phyloP scores from a whole-genome alignment of 2,113 vertebrate genomes.

The Zapornia atra region DNA sequence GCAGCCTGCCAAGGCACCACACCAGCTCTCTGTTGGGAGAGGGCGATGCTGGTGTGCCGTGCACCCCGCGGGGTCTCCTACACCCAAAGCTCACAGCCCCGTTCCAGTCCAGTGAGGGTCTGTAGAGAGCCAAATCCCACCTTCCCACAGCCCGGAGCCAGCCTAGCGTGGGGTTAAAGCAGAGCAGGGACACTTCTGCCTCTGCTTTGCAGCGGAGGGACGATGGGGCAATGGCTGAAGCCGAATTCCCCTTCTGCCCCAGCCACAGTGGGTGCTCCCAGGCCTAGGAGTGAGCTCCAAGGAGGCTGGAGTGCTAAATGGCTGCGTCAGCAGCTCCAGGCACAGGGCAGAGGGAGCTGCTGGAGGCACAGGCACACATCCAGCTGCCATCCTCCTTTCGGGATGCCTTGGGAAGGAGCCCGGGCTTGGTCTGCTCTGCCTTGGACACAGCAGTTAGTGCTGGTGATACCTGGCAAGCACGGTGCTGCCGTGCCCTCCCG shows the following conservation, averaged over 20 bases:
- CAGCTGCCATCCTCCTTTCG: neutral
- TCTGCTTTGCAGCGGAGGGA: neutral
- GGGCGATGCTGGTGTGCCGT: too few species aligned
- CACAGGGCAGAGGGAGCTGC: too few species aligned
- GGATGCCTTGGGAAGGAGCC: neutral
- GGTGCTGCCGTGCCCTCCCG: neutral
- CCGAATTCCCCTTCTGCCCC: neutral
- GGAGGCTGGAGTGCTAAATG: too few species aligned
- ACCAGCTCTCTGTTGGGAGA: neutral
- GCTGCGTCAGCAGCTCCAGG: too few species aligned
- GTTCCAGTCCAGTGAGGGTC: neutral
- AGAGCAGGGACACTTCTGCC: neutral
- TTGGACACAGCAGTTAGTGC: neutral
- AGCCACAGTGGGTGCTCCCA: neutral
- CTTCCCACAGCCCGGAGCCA: neutral
- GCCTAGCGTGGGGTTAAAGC: accelerated
- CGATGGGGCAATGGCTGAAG: neutral
- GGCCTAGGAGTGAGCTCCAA: neutral
- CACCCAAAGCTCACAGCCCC: neutral
- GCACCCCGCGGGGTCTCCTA: too few species aligned
- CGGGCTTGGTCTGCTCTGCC: neutral
- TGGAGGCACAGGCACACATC: neutral
- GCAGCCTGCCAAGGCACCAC: neutral
- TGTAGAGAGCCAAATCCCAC: neutral
- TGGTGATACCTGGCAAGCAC: neutral